A percentile compares a stretch with the other conserved stretches of the same genome.
These are phyloP conservation scores for Drosophila guanche DNA, from an alignment of 1,140 invertebrate genomes.

Conservation along the genomic window DNA sequence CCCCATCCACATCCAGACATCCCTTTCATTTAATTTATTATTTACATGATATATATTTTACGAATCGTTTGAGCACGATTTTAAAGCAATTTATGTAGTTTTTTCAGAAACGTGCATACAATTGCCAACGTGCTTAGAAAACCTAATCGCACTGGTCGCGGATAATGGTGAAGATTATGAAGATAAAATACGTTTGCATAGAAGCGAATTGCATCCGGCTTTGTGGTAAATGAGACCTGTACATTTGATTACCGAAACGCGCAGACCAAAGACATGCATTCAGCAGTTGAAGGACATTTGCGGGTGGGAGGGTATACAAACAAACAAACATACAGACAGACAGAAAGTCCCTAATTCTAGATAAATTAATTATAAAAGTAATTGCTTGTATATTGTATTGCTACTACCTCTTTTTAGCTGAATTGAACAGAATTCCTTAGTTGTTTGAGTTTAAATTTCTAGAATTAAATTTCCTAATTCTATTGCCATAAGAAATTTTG, in stretches of 20 bases:
- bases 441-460: not conserved
- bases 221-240: constrained; percentile 80
- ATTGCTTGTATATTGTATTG: too few species aligned
- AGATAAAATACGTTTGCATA: constrained; percentile 83
- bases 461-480: not conserved
- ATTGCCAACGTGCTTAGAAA: constrained; percentile 83
- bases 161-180: constrained; percentile 83
- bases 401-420: too few species aligned
- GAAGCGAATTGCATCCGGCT: constrained; percentile 82
- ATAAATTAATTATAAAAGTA: too few species aligned
- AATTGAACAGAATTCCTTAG: not conserved
- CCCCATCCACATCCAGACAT: constrained; percentile 6
- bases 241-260: constrained; percentile 36
- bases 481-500: not conserved
- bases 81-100: constrained; percentile 84
- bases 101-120: constrained; percentile 83
- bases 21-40: constrained; percentile 37
- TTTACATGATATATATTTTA: constrained; percentile 50
- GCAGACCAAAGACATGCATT: constrained; percentile 6
- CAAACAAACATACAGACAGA: too few species aligned
- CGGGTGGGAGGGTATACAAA: too few species aligned
- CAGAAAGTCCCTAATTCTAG: too few species aligned
- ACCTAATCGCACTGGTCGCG: constrained; percentile 82
- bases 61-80: constrained; percentile 78
- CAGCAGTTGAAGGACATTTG: too few species aligned